A percentile compares a stretch with the other conserved stretches of the same genome.
Evolutionary conservation across 2,797 vertebrate genomes (phyloP).

Genomic region (Acanthopagrus latus): DNA sequence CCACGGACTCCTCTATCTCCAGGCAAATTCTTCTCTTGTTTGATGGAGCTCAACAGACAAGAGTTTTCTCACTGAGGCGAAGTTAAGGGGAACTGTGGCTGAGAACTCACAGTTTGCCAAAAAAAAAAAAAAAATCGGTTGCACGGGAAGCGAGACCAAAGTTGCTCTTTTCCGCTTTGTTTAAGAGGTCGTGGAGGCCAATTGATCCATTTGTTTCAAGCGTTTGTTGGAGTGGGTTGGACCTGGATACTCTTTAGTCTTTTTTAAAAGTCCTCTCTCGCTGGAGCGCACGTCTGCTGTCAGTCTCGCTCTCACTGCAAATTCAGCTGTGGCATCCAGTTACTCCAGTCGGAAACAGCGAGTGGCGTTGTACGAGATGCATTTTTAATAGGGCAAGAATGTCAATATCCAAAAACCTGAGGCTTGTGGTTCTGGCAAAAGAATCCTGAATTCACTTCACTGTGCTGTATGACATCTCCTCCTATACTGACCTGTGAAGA

Average conservation of each 20-base stretch:
- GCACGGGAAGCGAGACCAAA: constrained; percentile 29
- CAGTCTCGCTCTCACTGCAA: constrained; percentile 8
- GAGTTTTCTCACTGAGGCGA: constrained; percentile 62
- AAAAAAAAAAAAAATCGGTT: constrained; percentile 25
- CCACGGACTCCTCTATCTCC: constrained; percentile 66
- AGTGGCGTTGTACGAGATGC: neutral
- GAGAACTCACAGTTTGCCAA: constrained; percentile 46
- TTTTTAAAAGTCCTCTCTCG: constrained; percentile 2
- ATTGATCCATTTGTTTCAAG: constrained; percentile 48
- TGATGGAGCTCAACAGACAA: constrained; percentile 73
- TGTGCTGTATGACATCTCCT: neutral
- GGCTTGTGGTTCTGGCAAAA: constrained; percentile 15
- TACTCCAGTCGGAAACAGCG: constrained; percentile 24
- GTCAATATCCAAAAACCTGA: constrained; percentile 5
- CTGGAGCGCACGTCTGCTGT: constrained; percentile 23
- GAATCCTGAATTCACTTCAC: neutral
- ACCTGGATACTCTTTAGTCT: neutral
- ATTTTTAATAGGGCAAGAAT: constrained; percentile 27
- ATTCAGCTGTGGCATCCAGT: constrained; percentile 14
- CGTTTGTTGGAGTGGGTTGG: constrained; percentile 17
- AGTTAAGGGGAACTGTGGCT: constrained; percentile 55
- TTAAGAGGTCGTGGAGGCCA: constrained; percentile 39
- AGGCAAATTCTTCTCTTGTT: constrained; percentile 73
- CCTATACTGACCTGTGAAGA: neutral
- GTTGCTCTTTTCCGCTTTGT: constrained; percentile 25